Conservation (phyloP, 1,140 invertebrate species). For the Whitmania pigra region DNA sequence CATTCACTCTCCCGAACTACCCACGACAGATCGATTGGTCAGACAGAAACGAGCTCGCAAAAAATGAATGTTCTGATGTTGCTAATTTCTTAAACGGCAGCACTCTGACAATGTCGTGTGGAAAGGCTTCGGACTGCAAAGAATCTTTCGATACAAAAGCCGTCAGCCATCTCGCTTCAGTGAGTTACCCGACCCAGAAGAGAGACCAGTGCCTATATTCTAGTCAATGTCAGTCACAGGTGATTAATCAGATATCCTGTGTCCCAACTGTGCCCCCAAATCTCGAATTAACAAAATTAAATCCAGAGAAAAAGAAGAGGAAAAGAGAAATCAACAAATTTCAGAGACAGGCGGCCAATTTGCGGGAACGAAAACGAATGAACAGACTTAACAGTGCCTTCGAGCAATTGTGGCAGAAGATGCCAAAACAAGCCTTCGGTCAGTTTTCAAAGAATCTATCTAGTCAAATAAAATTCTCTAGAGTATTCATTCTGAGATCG, state of each 20-base stretch:
- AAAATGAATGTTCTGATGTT: too few species aligned
- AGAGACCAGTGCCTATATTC: not conserved
- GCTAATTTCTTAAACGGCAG: too few species aligned
- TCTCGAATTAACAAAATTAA: not conserved
- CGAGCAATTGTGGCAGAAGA: conserved; percentile 45
- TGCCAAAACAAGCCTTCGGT: conserved; percentile 4
- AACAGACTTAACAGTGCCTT: conserved; percentile 96
- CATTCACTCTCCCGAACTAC: too few species aligned
- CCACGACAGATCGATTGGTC: too few species aligned
- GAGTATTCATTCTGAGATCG: conserved; percentile 3
- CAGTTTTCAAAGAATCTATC: conserved; percentile 1
- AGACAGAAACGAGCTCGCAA: too few species aligned
- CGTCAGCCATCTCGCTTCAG: not conserved
- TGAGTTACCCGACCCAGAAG: not conserved
- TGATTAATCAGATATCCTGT: too few species aligned
- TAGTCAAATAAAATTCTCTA: conserved; percentile 6
- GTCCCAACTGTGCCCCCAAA: too few species aligned
- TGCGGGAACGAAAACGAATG: conserved; percentile 78
- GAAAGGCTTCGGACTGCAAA: not conserved
- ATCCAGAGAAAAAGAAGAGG: conserved; percentile 25
- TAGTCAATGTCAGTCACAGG: not conserved
- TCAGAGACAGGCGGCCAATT: conserved; percentile 34
- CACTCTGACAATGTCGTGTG: too few species aligned
- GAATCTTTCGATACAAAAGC: not conserved
- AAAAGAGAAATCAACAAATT: conserved; percentile 29